Evolutionary conservation across 92 coral and sea anemone genomes (phyloP), one percentile per base, ranked within the genome.

Genomic region (Porites cylindrica): DNA sequence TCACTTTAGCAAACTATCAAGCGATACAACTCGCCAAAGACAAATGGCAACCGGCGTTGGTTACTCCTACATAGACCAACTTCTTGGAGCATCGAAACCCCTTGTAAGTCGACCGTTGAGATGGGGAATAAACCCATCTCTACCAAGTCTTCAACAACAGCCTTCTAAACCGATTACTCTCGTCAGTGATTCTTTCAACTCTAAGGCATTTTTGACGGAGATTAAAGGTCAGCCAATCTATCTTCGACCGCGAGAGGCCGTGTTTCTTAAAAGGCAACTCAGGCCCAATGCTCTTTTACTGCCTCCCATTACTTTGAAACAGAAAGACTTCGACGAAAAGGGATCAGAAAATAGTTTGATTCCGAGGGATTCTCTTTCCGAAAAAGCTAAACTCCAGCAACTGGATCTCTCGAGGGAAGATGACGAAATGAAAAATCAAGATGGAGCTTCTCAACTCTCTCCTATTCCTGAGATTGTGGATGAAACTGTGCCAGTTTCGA

Each of bases 61-160:
- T 12, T 90, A 90, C 75, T 94, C 98, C 1, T 94, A 94, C 64
- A 76, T 92, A 19, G 93, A 87, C 20, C 83, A 90, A 16, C 88
- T 94, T 14, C 54, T 54, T 61, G 93, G 81, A 65, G 86, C 59
- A 80, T 93, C 96, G 62, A 88, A 80, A 65, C 98, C 98, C 14
- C 87, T 92, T 71, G 93, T 94, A 38, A 87, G 88, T 18, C 82
- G 98, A 72, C 94, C 98, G 3, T 65, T 94, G 24, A 90, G 89
- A 47, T 94, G 95, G 98, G 98, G 98, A 17, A 85, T 94, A 51
- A 94, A 94, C 76, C 87, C 87, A 3, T 83, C 87, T 73, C 17
- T 74, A 65, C 73, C 87, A 24, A 83, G 54, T 83, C 87, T 83
- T 61, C 72, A 83, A 47, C 79, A 75, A 64, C 73, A 83, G 26